phyloP scores from a whole-genome alignment of 2,888 invertebrate species.

The Agrotis clavis region DNA sequence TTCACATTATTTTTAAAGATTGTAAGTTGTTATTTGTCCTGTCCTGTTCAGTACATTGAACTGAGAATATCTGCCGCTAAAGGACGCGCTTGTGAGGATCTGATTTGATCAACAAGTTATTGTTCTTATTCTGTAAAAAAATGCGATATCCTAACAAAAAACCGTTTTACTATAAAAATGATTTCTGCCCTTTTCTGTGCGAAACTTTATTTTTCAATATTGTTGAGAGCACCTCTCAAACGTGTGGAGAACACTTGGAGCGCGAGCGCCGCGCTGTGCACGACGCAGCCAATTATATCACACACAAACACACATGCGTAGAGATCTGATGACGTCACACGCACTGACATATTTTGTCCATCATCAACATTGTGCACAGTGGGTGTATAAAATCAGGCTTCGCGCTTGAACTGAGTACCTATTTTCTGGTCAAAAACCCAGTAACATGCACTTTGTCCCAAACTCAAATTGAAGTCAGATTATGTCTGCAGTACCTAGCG shows the following conservation, averaged over 20 bases:
- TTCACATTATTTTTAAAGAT: not conserved
- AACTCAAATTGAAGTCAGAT: not conserved
- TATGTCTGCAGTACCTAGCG: not conserved
- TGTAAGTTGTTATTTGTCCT: not conserved
- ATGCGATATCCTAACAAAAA: not conserved
- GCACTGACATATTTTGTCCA: not conserved
- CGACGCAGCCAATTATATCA: not conserved
- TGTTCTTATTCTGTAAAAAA: not conserved
- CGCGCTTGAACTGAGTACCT: not conserved
- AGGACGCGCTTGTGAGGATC: not conserved
- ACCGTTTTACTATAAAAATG: not conserved
- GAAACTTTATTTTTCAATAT: not conserved
- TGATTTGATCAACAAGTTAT: not conserved
- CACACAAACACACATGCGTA: not conserved
- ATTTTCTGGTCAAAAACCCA: not conserved
- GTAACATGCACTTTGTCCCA: not conserved
- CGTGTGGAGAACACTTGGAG: slow-evolving; percentile 1
- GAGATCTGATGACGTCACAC: not conserved
- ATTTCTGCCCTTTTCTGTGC: not conserved
- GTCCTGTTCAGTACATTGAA: not conserved
- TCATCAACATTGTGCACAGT: too few relatives aligned
- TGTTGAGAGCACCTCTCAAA: not conserved
- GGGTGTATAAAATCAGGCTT: too few relatives aligned
- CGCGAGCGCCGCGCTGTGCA: not conserved
- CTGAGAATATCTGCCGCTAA: not conserved